Evolutionary conservation across 2,888 invertebrate species (phyloP).

Genomic region (Palloptera scutellata): DNA sequence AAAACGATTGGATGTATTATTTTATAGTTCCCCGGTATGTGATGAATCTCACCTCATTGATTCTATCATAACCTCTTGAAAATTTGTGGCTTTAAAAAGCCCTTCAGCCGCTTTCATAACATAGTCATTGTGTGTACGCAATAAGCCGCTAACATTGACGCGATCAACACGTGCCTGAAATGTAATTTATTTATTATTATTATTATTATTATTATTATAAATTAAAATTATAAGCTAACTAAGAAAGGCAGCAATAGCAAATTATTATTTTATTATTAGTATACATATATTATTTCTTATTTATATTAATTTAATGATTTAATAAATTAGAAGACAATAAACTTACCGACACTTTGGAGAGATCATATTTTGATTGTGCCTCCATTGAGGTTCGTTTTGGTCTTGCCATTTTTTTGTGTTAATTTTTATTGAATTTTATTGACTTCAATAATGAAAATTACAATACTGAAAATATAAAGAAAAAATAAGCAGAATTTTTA

Average conservation of each 20-base stretch:
- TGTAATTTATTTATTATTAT: conserved; percentile 48
- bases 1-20: no score
- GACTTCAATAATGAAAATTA: background rate
- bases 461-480: background rate
- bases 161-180: conserved; percentile 80
- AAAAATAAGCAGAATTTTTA: background rate
- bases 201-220: background rate
- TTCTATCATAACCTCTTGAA: conserved; percentile 81
- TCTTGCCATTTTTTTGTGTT: conserved; percentile 35
- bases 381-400: conserved; percentile 33
- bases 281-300: background rate
- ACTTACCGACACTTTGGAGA: conserved; percentile 47
- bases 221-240: background rate
- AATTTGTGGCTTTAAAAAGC: conserved; percentile 83
- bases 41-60: conserved; percentile 68
- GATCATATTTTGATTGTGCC: conserved; percentile 43
- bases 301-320: background rate
- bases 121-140: conserved; percentile 88
- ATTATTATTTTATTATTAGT: background rate
- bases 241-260: background rate
- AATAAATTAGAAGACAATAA: background rate
- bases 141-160: conserved; percentile 85
- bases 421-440: conserved; percentile 13
- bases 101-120: conserved; percentile 80
- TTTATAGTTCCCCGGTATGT: background rate